A percentile compares a stretch with the other conserved stretches of the same genome.
Conservation (phyloP, 1,140 invertebrate genomes). For the Bombyx mandarina region DNA sequence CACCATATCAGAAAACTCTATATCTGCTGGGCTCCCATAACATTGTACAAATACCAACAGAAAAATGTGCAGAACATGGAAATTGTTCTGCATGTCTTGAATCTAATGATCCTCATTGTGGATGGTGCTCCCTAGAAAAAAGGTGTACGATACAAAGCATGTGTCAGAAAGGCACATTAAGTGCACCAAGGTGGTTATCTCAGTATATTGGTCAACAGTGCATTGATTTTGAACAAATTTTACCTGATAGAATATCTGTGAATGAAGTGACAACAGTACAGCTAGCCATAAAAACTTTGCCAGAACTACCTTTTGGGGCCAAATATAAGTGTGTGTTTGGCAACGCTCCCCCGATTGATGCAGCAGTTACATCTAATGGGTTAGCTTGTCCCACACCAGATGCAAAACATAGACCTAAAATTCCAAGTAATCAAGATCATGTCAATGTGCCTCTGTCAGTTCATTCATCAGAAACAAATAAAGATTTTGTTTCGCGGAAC, state of each 20-base stretch:
- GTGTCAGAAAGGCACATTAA: conserved; percentile 90
- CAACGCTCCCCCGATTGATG: conserved; percentile 87
- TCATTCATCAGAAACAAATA: conserved; percentile 92
- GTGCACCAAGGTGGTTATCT: conserved; percentile 92
- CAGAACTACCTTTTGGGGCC: conserved; percentile 88
- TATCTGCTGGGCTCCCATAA: conserved; percentile 71
- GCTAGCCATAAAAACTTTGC: conserved; percentile 89
- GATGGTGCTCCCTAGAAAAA: conserved; percentile 98
- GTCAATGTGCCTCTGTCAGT: conserved; percentile 93
- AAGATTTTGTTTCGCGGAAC: conserved; percentile 93
- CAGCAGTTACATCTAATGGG: conserved; percentile 83
- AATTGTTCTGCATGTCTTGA: conserved; percentile 93
- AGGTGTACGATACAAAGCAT: conserved; percentile 89
- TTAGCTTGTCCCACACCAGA: conserved; percentile 89
- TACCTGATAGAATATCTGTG: conserved; percentile 91
- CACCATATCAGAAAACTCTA: conserved; percentile 76
- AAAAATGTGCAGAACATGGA: conserved; percentile 89
- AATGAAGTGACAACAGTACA: conserved; percentile 88
- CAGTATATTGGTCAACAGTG: conserved; percentile 93
- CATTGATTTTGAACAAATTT: conserved; percentile 94
- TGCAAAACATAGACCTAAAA: conserved; percentile 81
- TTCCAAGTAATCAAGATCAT: conserved; percentile 87
- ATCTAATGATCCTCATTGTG: conserved; percentile 96
- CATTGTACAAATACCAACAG: conserved; percentile 92
- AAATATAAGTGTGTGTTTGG: conserved; percentile 97